Evolutionary conservation across 1,140 invertebrate genomes (phyloP), one percentile per base, ranked within the genome.

Genomic region (Papilio aristodemus): DNA sequence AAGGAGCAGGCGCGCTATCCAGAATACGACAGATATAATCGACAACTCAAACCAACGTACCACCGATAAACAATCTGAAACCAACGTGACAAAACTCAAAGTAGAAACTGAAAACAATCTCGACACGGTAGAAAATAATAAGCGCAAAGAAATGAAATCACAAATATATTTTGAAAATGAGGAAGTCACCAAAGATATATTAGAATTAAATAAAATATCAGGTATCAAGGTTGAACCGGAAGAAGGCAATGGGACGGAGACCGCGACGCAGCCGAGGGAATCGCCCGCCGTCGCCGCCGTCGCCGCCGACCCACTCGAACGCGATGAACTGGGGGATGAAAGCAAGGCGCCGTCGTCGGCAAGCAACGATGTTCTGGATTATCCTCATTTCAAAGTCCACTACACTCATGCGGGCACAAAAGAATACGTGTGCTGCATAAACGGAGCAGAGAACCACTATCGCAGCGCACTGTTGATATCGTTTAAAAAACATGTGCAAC

Each of bases 341-440:
- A 36, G 27, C 22, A 38, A 17, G 17, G 41, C 25, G 14, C 25
- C 22, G 14, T 22, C 43, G 11, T 14, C 50, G 5, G n/a, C 32
- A 60, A 69, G 72, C 8, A 70, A 66, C 57, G 87, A 89, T 72
- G 78, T 91, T 62, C 32, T 84, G n/a, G 74, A 78, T 46, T 81
- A 76, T 72, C 77, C 89, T 1, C 89, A 91, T 78, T 90, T 91
- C 63, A 91, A 89, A 77, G 77, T 89, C 13, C 73, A 63, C 50
- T 78, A 74, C 27, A 78, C 72, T 54, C 71, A 73, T 7, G 63
- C 78, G 39, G 87, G 87, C 5, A 73, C 72, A 4, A 89, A 89
- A 70, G 84, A 87, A 75, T 91, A 90, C 41, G 71, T 89, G 22
- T 91, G 89, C 72, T 89, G 89, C 66, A 85, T 91, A 38, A 90